phyloP scores from a whole-genome alignment of 2,797 vertebrate genomes.

The Xenentodon cancila region DNA sequence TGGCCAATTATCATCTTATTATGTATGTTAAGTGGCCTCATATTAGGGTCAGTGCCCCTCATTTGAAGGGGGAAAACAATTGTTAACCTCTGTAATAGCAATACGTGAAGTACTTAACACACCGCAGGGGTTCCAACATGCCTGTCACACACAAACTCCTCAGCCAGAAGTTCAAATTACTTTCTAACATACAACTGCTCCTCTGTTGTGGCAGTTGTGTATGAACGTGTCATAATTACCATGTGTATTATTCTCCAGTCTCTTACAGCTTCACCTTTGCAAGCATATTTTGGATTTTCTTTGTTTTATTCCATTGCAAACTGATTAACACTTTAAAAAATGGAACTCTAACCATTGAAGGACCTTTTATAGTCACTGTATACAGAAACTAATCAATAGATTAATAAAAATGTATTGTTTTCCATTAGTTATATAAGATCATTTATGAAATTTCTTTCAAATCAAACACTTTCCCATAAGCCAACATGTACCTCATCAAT shows the following conservation, averaged over 20 bases:
- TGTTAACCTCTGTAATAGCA: slow-evolving; percentile 81
- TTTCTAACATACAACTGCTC: slow-evolving; percentile 2
- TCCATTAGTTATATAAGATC: no score
- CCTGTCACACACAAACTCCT: slow-evolving; percentile 9
- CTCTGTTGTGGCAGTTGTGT: slow-evolving; percentile 1
- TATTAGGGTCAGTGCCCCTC: slow-evolving; percentile 91
- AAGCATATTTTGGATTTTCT: neutral
- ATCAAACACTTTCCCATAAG: no score
- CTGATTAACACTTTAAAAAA: no score
- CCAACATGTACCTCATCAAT: no score
- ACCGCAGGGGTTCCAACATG: slow-evolving; percentile 56
- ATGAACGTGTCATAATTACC: no score
- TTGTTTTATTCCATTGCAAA: neutral
- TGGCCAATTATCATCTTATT: slow-evolving; percentile 89
- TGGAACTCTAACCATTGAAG: no score
- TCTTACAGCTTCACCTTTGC: neutral
- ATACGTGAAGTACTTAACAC: slow-evolving; percentile 78
- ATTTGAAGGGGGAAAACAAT: slow-evolving; percentile 87
- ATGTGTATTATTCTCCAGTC: neutral
- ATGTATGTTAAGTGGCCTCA: slow-evolving; percentile 85
- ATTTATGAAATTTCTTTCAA: no score
- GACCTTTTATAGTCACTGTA: no score
- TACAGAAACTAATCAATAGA: no score
- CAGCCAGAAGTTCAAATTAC: slow-evolving; percentile 26
- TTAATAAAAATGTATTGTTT: no score